These are phyloP conservation scores for Crocidura indochinensis DNA, from an alignment of 2,797 vertebrate species.

Conservation along the genomic window DNA sequence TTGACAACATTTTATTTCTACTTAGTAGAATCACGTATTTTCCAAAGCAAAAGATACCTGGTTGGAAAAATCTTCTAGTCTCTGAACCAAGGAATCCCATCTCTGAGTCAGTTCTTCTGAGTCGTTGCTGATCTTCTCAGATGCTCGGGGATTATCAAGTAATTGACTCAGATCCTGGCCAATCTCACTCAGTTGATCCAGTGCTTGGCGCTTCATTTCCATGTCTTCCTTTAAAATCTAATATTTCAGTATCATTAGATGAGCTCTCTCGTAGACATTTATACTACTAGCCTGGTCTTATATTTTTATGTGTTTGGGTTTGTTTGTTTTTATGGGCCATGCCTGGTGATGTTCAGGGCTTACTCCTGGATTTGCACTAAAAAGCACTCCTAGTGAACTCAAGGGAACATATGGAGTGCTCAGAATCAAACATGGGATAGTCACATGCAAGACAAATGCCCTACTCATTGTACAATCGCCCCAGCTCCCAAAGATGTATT, in stretches of 20 bases:
- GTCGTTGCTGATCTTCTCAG: conserved; percentile 92
- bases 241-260: conserved; percentile 74
- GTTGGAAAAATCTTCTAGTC: conserved; percentile 96
- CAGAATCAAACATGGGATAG: no score
- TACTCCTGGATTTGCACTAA: no score
- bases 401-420: no score
- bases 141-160: conserved; percentile 91
- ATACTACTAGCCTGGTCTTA: no score
- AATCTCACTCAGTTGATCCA: conserved; percentile 96
- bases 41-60: conserved; percentile 91
- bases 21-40: background rate
- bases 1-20: background rate
- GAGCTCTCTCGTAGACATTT: background rate
- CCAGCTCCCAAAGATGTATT: background rate
- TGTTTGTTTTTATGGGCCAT: no score
- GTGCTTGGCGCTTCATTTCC: conserved; percentile 95
- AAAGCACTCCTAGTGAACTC: no score
- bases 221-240: conserved; percentile 96
- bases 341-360: no score
- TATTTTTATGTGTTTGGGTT: no score
- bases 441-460: no score
- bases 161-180: conserved; percentile 95
- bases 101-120: conserved; percentile 96
- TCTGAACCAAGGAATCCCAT: conserved; percentile 98
- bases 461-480: background rate